Evolutionary conservation across 2,113 vertebrate genomes (phyloP).

Genomic region (Epinephelus fuscoguttatus): DNA sequence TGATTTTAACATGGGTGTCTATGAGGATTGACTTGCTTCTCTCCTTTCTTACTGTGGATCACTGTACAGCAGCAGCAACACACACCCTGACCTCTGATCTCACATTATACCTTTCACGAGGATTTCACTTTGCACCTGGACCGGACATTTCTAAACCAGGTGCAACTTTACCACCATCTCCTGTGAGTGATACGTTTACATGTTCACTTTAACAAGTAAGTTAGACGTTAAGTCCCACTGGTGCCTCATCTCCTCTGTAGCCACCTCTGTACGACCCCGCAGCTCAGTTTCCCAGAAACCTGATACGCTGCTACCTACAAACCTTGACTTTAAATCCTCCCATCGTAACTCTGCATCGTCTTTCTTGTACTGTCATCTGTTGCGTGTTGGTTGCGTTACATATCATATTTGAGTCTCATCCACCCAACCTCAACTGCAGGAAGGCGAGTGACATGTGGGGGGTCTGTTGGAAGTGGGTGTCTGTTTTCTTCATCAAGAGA

Average conservation of each 20-base stretch:
- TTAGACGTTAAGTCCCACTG: slow-evolving; percentile 9
- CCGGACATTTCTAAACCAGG: slow-evolving; percentile 28
- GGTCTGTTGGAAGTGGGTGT: slow-evolving; percentile 22
- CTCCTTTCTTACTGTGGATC: neutral
- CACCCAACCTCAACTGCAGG: slow-evolving; percentile 9
- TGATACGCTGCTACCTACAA: slow-evolving; percentile 16
- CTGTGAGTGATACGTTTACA: slow-evolving; percentile 30
- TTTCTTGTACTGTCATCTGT: slow-evolving; percentile 30
- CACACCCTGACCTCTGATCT: slow-evolving; percentile 24
- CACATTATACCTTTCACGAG: neutral
- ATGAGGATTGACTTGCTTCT: too few species aligned
- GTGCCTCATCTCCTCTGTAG: slow-evolving; percentile 1
- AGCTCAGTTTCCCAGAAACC: slow-evolving; percentile 50
- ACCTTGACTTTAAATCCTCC: slow-evolving; percentile 20
- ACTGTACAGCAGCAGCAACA: neutral
- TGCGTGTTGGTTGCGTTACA: slow-evolving; percentile 12
- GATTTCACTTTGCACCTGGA: slow-evolving; percentile 20
- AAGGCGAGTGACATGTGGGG: slow-evolving; percentile 16
- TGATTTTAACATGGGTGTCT: too few species aligned
- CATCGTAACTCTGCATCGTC: slow-evolving; percentile 17
- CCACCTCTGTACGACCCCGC: neutral
- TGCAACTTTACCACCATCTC: slow-evolving; percentile 8
- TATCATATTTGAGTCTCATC: slow-evolving; percentile 40
- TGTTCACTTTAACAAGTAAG: slow-evolving; percentile 30
- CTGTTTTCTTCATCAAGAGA: slow-evolving; percentile 59